Conservation (phyloP, 2,113 vertebrate genomes). For the Sinocyclocheilus anshuiensis region DNA sequence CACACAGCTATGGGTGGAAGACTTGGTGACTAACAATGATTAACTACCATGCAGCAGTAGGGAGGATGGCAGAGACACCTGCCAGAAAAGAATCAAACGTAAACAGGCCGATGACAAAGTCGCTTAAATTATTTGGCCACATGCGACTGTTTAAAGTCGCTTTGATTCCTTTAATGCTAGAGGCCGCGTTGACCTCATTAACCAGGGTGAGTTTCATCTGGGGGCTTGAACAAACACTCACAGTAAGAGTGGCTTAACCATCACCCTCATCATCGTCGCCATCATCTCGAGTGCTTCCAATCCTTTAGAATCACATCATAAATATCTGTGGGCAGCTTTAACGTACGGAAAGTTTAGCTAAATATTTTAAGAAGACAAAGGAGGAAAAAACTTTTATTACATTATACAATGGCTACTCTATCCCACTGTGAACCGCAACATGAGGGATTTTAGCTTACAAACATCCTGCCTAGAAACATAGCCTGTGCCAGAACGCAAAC, state of each 20-base stretch:
- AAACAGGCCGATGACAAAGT: slow-evolving; percentile 32
- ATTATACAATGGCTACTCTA: slow-evolving; percentile 14
- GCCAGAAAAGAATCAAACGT: slow-evolving; percentile 29
- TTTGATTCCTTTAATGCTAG: slow-evolving; percentile 41
- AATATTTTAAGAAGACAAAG: slow-evolving; percentile 26
- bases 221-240: slow-evolving; percentile 36
- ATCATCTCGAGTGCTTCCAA: neutral
- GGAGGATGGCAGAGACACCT: slow-evolving; percentile 35
- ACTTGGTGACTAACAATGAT: slow-evolving; percentile 36
- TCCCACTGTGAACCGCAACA: slow-evolving; percentile 17
- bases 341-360: slow-evolving; percentile 26
- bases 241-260: slow-evolving; percentile 24
- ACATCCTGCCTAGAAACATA: slow-evolving; percentile 9
- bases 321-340: slow-evolving; percentile 12
- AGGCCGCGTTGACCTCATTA: slow-evolving; percentile 39
- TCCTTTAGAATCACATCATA: slow-evolving; percentile 6
- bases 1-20: slow-evolving; percentile 44
- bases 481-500: neutral
- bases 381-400: slow-evolving; percentile 17
- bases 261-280: slow-evolving; percentile 22
- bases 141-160: slow-evolving; percentile 12
- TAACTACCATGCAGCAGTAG: slow-evolving; percentile 16
- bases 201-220: slow-evolving; percentile 22
- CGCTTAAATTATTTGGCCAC: slow-evolving; percentile 26
- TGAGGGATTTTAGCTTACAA: neutral